Base-by-base conservation (phyloP, 2,797 vertebrate genomes). In the Tachyglossus aculeatus region DNA sequence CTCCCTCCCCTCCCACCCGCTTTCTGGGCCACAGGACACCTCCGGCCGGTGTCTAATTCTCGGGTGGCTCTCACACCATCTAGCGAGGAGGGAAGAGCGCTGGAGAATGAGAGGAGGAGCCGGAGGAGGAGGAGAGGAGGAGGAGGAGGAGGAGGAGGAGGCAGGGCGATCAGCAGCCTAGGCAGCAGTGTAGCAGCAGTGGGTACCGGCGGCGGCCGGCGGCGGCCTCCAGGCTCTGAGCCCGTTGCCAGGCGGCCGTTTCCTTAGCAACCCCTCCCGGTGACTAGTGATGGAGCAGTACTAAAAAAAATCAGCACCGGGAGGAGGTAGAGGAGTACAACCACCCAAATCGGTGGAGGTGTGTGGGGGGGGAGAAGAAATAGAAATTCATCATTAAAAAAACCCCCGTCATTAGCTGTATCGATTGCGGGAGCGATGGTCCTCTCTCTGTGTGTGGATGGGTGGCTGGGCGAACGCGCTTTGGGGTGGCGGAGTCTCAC, bases 211-310 rank as follows among this genome's bases (percentile, higher is more conserved):
- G n/a, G 69, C 72, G 25, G 24, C 32, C 75, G 11, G 68, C 64
- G 74, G 72, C 16, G 38, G 34, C 74, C 65, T 25, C 54, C 67
- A 40, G 80, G 95, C 95, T 96, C 95, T 92, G 93, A 94, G 95
- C 95, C 94, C 94, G 97, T 98, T 98, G 96, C 97, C 96, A 98
- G 95, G 97, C 97, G 96, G 96, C 96, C 95, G 97, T 98, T 97
- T 95, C 97, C 96, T 89, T 94, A 96, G 97, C 97, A 98, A 98
- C 96, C 92, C 93, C 93, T 93, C 95, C 95, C 94, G 93, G 91
- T 92, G 94, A 93, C 90, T 93, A 81, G 87, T 91, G 95, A 92
- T 94, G 92, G 89, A 94, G 91, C 89, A 57, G 89, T 3, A 12
- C 11, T 45, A 15, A 15, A 10, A 22, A 29, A 37, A 8, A n/a